phyloP scores from a whole-genome alignment of 2,797 vertebrate genomes.

The Chiroxiphia lanceolata region DNA sequence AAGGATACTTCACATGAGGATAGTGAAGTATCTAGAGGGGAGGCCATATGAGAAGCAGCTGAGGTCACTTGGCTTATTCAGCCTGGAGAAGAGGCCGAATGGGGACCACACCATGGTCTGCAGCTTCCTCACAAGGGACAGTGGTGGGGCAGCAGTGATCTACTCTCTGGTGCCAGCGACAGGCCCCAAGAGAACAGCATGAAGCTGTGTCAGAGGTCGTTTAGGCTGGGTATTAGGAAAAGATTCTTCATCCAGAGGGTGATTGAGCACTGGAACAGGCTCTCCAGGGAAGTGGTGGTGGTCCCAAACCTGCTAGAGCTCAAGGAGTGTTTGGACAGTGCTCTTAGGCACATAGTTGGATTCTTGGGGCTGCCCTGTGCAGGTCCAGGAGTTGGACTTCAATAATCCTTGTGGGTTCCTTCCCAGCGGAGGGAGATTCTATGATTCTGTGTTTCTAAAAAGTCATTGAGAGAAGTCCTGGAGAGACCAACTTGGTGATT shows the following conservation, averaged over 20 bases:
- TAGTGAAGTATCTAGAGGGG: neutral
- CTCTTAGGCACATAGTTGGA: neutral
- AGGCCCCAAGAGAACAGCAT: neutral
- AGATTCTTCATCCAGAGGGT: neutral
- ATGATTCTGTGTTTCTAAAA: neutral
- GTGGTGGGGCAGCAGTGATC: neutral
- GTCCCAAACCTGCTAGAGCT: neutral
- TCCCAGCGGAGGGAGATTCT: neutral
- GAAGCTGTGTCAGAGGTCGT: neutral
- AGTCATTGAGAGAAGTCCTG: no score
- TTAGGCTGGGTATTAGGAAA: neutral
- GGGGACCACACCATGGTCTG: no score
- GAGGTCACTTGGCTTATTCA: neutral
- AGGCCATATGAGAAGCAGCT: neutral
- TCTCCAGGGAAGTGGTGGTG: neutral
- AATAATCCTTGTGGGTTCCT: neutral
- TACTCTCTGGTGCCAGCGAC: neutral
- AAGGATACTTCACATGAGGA: neutral
- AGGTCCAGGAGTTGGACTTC: neutral
- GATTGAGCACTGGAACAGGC: neutral
- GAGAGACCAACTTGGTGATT: neutral
- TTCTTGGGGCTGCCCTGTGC: neutral
- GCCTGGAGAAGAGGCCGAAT: neutral
- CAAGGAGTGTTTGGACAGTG: neutral
- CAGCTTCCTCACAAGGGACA: neutral